Evolutionary conservation across 2,797 vertebrate genomes (phyloP).

Genomic region (Lates japonicus): DNA sequence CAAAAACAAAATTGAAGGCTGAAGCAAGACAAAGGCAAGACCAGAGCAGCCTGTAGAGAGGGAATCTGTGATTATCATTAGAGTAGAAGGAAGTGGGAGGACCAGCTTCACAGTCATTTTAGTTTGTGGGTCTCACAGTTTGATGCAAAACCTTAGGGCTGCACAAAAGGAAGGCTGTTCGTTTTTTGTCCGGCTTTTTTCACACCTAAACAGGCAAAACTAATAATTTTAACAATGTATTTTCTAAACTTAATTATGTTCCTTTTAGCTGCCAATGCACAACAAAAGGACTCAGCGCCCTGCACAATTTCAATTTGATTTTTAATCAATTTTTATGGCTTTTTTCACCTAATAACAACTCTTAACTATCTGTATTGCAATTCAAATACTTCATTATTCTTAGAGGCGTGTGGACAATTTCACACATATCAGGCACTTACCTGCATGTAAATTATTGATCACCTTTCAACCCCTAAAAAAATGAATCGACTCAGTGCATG

Average conservation of each 20-base stretch:
- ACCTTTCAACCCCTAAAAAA: slow-evolving; percentile 55
- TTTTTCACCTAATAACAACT: slow-evolving; percentile 59
- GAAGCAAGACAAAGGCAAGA: slow-evolving; percentile 39
- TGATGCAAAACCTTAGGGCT: slow-evolving; percentile 32
- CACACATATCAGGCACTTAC: slow-evolving; percentile 67
- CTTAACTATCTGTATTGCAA: slow-evolving; percentile 41
- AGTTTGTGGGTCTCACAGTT: slow-evolving; percentile 39
- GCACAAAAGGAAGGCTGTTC: slow-evolving; percentile 35
- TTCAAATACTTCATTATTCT: slow-evolving; percentile 65
- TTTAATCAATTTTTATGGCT: slow-evolving; percentile 53
- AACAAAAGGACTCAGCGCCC: slow-evolving; percentile 25
- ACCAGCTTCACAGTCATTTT: slow-evolving; percentile 46
- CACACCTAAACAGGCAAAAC: slow-evolving; percentile 46
- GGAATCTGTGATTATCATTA: slow-evolving; percentile 62
- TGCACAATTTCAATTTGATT: slow-evolving; percentile 55
- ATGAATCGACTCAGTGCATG: slow-evolving; percentile 59
- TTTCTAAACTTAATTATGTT: slow-evolving; percentile 40
- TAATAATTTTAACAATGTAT: slow-evolving; percentile 34
- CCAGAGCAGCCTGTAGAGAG: slow-evolving; percentile 25
- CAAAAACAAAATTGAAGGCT: slow-evolving; percentile 47
- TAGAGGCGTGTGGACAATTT: slow-evolving; percentile 52
- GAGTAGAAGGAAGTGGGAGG: slow-evolving; percentile 58
- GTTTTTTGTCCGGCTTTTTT: slow-evolving; percentile 22
- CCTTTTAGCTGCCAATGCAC: slow-evolving; percentile 37
- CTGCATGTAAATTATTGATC: slow-evolving; percentile 77